A percentile compares a stretch with the other conserved stretches of the same genome.
phyloP scores from a whole-genome alignment of 37 sponge, comb jelly and placozoan species.

The Oscarella lobularis region DNA sequence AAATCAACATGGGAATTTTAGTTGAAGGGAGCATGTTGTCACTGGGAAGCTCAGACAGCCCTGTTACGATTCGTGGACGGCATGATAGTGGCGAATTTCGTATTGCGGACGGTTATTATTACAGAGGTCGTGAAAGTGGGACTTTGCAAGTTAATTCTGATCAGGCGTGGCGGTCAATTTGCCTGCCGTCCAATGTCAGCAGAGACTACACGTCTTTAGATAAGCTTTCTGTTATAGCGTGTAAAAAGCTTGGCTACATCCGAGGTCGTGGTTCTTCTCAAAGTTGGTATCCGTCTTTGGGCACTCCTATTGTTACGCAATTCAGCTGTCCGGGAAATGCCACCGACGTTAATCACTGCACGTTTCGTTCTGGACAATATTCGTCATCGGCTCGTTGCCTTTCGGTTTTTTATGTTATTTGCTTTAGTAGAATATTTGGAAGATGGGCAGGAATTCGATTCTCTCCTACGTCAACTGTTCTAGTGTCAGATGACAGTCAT shows the following conservation, averaged over 20 bases:
- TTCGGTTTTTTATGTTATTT: background rate
- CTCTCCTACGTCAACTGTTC: background rate
- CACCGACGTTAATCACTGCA: background rate
- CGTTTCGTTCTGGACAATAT: background rate
- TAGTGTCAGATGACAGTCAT: background rate
- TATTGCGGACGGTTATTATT: no score
- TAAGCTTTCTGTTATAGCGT: background rate
- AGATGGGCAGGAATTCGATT: slow-evolving; percentile 3
- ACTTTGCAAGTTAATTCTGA: background rate
- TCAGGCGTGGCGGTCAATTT: background rate
- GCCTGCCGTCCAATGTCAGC: background rate
- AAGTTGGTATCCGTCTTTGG: background rate
- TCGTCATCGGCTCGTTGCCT: background rate
- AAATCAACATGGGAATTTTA: no score
- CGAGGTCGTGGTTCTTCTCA: no score
- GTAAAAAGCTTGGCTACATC: background rate
- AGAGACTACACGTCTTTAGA: background rate
- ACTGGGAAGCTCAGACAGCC: no score
- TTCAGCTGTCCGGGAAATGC: background rate
- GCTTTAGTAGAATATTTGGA: no score
- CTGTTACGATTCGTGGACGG: no score
- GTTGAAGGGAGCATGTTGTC: no score
- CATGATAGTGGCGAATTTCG: no score
- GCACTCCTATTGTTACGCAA: background rate
- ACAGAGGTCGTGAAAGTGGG: no score